These are phyloP conservation scores for Chanos chanos DNA, from an alignment of 2,797 vertebrate species.

Conservation along the genomic window DNA sequence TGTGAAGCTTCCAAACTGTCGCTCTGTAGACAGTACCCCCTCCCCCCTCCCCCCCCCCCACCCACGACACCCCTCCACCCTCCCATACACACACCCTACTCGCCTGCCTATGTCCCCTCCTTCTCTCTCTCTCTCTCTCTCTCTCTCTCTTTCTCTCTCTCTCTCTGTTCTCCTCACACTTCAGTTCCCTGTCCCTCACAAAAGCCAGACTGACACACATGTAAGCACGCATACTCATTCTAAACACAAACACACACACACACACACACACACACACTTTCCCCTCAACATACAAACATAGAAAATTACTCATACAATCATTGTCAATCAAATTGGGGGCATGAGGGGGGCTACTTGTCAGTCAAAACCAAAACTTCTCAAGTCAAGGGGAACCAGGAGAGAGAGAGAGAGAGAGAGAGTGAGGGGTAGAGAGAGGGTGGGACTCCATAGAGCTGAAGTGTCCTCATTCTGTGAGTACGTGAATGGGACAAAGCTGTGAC, in stretches of 20 bases:
- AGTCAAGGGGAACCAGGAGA: conserved; percentile 21
- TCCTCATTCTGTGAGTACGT: conserved; percentile 67
- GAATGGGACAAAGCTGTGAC: conserved; percentile 56
- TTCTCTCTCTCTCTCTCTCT: conserved; percentile 31
- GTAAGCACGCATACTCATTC: conserved; percentile 25
- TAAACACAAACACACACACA: conserved; percentile 30
- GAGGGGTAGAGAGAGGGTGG: conserved; percentile 34
- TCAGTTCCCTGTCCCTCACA: conserved; percentile 50
- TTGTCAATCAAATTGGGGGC: conserved; percentile 47
- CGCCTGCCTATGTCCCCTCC: not conserved
- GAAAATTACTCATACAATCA: conserved; percentile 25
- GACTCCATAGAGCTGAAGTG: conserved; percentile 54
- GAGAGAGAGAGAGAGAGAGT: conserved; percentile 25
- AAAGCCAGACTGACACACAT: conserved; percentile 48
- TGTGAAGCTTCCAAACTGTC: conserved; percentile 76
- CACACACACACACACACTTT: conserved; percentile 62
- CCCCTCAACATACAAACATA: conserved; percentile 28
- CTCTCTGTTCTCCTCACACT: conserved; percentile 46
- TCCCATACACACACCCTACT: not conserved
- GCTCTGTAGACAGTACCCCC: conserved; percentile 46
- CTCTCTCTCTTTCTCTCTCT: not conserved
- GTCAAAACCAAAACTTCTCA: too few species aligned
- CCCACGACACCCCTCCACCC: conserved; percentile 9
- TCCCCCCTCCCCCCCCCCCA: conserved; percentile 18
- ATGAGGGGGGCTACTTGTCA: too few species aligned